These are phyloP conservation scores for Arbacia lixula DNA, from an alignment of 53 echinoderm and acorn worm genomes.

Conservation along the genomic window DNA sequence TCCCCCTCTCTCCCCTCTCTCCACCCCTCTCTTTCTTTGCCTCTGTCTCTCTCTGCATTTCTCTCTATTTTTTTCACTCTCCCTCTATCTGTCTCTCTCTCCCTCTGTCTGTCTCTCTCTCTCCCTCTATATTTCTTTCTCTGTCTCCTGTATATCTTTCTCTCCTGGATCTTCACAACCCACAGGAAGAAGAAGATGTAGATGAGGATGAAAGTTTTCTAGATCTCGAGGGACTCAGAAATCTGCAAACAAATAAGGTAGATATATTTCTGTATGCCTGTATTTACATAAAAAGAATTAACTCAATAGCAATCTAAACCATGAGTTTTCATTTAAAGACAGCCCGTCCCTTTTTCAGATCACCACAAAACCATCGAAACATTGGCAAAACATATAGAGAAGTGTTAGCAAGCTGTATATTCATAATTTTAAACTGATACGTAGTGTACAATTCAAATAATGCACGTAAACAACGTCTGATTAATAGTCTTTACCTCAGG, in stretches of 20 bases:
- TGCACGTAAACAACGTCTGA: too few species aligned
- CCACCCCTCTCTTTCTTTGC: neutral
- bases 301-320: too few species aligned
- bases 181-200: neutral
- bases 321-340: too few species aligned
- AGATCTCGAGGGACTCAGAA: conserved; percentile 93
- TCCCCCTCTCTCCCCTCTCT: neutral
- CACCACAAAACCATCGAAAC: too few species aligned
- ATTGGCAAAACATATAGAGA: too few species aligned
- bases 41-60: neutral
- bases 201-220: conserved; percentile 94
- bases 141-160: neutral
- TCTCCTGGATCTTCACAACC: neutral
- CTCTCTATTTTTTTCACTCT: neutral
- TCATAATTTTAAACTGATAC: too few species aligned
- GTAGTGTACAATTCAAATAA: too few species aligned
- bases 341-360: too few species aligned
- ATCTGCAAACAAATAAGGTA: conserved; percentile 83
- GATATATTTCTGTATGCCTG: neutral
- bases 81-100: neutral
- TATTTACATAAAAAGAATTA: too few species aligned
- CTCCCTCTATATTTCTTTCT: neutral
- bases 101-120: neutral
- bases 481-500: too few species aligned
- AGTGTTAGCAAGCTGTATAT: too few species aligned